phyloP scores from a whole-genome alignment of 1,140 invertebrate species.

The Scylla paramamosain region DNA sequence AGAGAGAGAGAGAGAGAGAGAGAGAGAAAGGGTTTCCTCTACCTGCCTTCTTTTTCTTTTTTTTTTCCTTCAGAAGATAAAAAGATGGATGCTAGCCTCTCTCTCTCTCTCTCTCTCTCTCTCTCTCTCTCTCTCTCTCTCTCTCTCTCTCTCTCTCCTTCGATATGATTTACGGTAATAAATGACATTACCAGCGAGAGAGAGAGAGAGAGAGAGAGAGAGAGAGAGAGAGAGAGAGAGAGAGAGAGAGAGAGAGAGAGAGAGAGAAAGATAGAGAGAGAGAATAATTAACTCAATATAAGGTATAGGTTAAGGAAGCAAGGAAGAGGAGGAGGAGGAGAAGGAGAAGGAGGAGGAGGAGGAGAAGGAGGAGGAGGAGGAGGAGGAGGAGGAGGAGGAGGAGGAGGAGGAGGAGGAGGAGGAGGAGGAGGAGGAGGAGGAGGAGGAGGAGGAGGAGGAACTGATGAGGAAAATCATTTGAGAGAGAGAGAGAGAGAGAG shows the following conservation, averaged over 20 bases:
- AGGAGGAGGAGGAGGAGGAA: too few species aligned
- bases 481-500: not conserved
- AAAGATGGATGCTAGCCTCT: too few species aligned
- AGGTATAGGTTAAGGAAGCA: too few species aligned
- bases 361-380: slow-evolving; percentile 7
- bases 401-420: not conserved
- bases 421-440: too few species aligned
- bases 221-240: slow-evolving; percentile 17
- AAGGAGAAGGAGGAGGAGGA: not conserved
- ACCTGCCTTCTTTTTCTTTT: too few species aligned
- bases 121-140: slow-evolving; percentile 42
- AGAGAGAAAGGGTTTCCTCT: too few species aligned
- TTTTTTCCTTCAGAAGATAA: too few species aligned
- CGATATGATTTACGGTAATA: not conserved
- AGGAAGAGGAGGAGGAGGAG: not conserved
- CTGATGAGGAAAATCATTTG: too few species aligned
- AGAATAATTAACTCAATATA: not conserved
- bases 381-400: slow-evolving; percentile 26
- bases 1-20: too few species aligned
- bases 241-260: slow-evolving; percentile 32
- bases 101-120: slow-evolving; percentile 38
- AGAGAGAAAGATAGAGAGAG: slow-evolving; percentile 28
- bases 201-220: not conserved
- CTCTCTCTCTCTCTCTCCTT: not conserved
- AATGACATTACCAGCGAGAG: not conserved